These are phyloP conservation scores for Rattus rattus DNA, from an alignment of 2,113 vertebrate species.

Conservation along the genomic window DNA sequence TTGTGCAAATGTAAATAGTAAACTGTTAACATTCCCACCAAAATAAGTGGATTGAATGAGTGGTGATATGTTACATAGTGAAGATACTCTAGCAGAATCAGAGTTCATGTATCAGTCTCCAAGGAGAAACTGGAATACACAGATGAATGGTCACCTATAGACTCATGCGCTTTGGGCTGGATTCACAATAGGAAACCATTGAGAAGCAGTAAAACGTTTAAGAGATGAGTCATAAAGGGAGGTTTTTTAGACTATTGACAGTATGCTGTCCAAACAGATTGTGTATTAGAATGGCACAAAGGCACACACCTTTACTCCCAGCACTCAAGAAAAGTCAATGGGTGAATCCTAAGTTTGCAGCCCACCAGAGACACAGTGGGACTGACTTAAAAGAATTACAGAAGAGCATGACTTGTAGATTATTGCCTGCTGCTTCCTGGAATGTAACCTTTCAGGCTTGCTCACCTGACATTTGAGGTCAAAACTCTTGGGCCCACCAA, in stretches of 20 bases:
- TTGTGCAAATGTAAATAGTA: neutral
- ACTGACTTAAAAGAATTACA: neutral
- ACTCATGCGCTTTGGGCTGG: neutral
- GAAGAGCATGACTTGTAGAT: neutral
- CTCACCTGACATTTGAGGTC: neutral
- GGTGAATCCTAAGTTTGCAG: neutral
- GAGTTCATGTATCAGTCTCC: neutral
- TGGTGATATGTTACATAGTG: neutral
- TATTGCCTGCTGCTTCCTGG: neutral
- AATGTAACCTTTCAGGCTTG: neutral
- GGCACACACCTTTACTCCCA: neutral
- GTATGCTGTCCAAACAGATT: neutral
- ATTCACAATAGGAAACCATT: neutral
- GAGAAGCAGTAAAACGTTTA: neutral
- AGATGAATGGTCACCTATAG: neutral
- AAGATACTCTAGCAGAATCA: neutral
- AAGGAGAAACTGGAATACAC: neutral
- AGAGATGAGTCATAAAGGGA: neutral
- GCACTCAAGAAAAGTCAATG: neutral
- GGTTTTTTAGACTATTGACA: neutral
- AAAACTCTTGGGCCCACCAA: fast-evolving
- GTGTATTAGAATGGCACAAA: too few relatives aligned
- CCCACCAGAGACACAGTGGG: neutral
- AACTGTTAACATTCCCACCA: fast-evolving
- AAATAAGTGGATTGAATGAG: neutral